Percentiles rank a stretch among this genome's conserved stretches.
Conservation (phyloP, 2,113 vertebrate species). For the Tragelaphus imberbis region DNA sequence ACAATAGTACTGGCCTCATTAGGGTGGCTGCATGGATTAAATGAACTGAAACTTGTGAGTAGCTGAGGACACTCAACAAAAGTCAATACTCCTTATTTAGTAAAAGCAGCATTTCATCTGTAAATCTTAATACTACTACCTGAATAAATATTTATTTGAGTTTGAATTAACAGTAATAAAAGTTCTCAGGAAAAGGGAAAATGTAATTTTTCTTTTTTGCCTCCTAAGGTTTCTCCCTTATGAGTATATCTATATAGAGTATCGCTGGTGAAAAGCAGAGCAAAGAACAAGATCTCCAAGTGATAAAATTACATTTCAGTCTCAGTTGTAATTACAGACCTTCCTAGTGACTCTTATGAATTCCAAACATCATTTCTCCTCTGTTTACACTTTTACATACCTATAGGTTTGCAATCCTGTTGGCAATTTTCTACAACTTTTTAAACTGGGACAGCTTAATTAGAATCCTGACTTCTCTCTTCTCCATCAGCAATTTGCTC, state of each 20-base stretch:
- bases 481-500: constrained; percentile 17
- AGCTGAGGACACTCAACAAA: neutral
- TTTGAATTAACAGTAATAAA: neutral
- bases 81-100: neutral
- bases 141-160: neutral
- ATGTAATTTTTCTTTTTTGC: constrained; percentile 18
- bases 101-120: neutral
- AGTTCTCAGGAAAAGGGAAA: neutral
- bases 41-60: neutral
- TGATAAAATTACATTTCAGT: constrained; percentile 45
- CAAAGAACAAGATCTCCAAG: constrained; percentile 43
- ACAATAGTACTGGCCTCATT: neutral
- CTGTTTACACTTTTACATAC: constrained; percentile 45
- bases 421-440: constrained; percentile 39
- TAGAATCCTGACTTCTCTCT: constrained; percentile 34
- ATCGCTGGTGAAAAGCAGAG: constrained; percentile 11
- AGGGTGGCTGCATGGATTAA: neutral
- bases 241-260: constrained; percentile 29
- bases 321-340: constrained; percentile 50
- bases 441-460: constrained; percentile 40
- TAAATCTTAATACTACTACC: neutral
- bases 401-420: constrained; percentile 26
- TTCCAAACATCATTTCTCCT: constrained; percentile 29
- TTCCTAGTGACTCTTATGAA: neutral
- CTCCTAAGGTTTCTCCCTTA: constrained; percentile 39